A percentile compares a stretch with the other conserved stretches of the same genome.
phyloP scores from a whole-genome alignment of 2,888 invertebrate genomes.

The Protophormia terraenovae region DNA sequence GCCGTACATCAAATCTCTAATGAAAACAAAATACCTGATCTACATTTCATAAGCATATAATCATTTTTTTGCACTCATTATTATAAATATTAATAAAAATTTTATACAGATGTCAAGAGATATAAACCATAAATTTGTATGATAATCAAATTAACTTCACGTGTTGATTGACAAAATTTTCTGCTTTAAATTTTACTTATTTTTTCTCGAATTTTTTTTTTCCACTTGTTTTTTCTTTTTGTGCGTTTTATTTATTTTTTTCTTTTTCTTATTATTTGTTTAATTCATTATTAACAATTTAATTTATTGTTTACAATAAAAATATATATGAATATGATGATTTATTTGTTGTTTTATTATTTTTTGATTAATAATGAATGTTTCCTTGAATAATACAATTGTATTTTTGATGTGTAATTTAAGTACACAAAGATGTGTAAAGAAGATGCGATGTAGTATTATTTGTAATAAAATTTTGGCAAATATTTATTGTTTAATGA shows the following conservation, averaged over 20 bases:
- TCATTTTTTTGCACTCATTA: background rate
- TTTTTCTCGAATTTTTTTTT: background rate
- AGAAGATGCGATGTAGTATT: background rate
- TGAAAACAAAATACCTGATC: background rate
- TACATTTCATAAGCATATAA: background rate
- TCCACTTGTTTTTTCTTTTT: background rate
- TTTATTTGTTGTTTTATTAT: background rate
- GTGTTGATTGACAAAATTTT: constrained; percentile 14
- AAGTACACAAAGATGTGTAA: background rate
- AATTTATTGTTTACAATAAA: constrained; percentile 21
- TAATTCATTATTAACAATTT: background rate
- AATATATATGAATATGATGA: background rate
- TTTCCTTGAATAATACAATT: constrained; percentile 2
- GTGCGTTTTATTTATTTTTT: background rate
- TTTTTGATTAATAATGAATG: background rate
- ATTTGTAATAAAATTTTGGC: background rate
- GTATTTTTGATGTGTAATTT: background rate
- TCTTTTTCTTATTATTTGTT: background rate
- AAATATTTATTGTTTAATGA: too few relatives aligned
- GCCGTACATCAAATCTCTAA: background rate
- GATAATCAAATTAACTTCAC: constrained; percentile 12
- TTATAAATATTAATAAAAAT: too few relatives aligned
- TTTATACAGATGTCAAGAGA: too few relatives aligned
- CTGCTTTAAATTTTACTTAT: background rate
- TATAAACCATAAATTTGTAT: too few relatives aligned